These are phyloP conservation scores for Tryphoninae sp. DNA, from an alignment of 2,888 invertebrate genomes.

Conservation along the genomic window DNA sequence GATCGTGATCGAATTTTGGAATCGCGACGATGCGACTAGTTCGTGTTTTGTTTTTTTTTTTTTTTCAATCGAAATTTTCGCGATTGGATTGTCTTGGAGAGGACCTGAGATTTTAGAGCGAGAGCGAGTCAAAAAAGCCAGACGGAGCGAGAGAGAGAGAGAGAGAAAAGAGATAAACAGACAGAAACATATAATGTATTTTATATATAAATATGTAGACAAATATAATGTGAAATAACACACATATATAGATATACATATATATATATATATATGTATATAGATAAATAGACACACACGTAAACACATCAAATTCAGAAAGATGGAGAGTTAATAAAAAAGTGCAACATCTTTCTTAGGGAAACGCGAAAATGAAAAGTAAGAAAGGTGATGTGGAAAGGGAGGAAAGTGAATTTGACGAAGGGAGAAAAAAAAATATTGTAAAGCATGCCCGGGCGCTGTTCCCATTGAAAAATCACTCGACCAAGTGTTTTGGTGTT, in stretches of 20 bases:
- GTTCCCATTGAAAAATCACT: background rate
- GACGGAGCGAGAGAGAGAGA: slow-evolving; percentile 65
- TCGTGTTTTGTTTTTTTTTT: slow-evolving; percentile 4
- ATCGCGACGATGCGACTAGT: background rate
- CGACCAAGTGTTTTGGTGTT: slow-evolving; percentile 12
- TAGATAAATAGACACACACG: slow-evolving; percentile 47
- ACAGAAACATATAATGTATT: slow-evolving; percentile 51
- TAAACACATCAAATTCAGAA: slow-evolving; percentile 47
- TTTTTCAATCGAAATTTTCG: slow-evolving; percentile 29
- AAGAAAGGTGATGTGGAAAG: no score
- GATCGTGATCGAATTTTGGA: slow-evolving; percentile 17
- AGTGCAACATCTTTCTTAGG: background rate
- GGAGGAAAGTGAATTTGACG: slow-evolving; percentile 17
- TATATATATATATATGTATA: slow-evolving; percentile 21
- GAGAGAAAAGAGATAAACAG: slow-evolving; percentile 63
- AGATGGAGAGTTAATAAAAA: slow-evolving; percentile 46
- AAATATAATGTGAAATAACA: slow-evolving; percentile 26
- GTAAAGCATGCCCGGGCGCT: no score
- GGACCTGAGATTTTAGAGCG: slow-evolving; percentile 59
- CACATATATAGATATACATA: slow-evolving; percentile 36
- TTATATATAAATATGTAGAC: slow-evolving; percentile 28
- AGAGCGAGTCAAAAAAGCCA: slow-evolving; percentile 65
- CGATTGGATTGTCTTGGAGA: slow-evolving; percentile 24
- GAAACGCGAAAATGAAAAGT: no score
- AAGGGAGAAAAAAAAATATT: no score